A percentile compares a stretch with the other conserved stretches of the same genome.
Evolutionary conservation across 1,140 invertebrate genomes (phyloP).

Genomic region (Armadillidium nasatum): DNA sequence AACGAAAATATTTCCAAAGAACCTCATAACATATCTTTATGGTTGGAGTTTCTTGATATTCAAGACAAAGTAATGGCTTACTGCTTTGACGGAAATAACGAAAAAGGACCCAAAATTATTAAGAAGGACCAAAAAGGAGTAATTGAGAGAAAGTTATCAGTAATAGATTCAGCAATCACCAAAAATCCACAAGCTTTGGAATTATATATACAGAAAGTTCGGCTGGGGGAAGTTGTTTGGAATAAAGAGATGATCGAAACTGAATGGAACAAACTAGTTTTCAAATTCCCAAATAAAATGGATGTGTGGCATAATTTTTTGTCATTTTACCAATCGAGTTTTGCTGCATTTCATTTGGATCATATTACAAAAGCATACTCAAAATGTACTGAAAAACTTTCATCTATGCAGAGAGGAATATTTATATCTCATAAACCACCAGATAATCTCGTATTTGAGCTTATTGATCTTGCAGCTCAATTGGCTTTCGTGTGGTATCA

Average conservation of each 20-base stretch:
- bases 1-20: constrained; percentile 50
- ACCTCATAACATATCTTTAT: constrained; percentile 50
- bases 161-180: constrained; percentile 52
- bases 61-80: constrained; percentile 48
- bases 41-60: constrained; percentile 54
- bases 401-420: constrained; percentile 44
- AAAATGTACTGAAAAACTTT: constrained; percentile 49
- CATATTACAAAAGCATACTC: constrained; percentile 49
- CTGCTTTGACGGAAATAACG: constrained; percentile 35
- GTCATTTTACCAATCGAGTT: constrained; percentile 48
- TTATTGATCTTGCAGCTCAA: constrained; percentile 50
- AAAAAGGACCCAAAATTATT: constrained; percentile 27
- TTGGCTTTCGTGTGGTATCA: constrained; percentile 50
- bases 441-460: constrained; percentile 42
- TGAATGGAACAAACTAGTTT: constrained; percentile 52
- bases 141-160: constrained; percentile 53
- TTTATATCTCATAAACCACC: constrained; percentile 46
- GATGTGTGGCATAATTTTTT: constrained; percentile 52
- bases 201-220: constrained; percentile 49
- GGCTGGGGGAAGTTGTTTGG: constrained; percentile 49
- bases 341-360: constrained; percentile 49
- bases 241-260: constrained; percentile 48
- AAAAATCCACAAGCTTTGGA: constrained; percentile 50
- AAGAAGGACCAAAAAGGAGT: constrained; percentile 43
- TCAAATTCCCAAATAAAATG: constrained; percentile 50